phyloP scores from a whole-genome alignment of 2,797 vertebrate species.

The Pelochelys cantorii region DNA sequence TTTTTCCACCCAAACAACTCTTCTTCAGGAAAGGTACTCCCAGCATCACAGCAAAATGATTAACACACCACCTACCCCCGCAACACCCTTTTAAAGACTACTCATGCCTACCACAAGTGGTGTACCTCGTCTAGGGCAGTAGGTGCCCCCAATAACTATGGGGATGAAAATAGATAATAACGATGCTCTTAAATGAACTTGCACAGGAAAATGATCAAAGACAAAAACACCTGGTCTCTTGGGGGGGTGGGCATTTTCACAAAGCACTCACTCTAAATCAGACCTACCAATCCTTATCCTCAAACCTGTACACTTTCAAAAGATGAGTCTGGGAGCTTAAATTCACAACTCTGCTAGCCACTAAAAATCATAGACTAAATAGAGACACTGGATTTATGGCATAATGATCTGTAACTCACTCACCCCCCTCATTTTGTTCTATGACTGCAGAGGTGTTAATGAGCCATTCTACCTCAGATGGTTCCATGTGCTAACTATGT shows the following conservation, averaged over 20 bases:
- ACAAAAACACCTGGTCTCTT: neutral
- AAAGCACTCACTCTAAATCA: neutral
- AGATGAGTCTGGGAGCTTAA: neutral
- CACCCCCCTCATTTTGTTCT: neutral
- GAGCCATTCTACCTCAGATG: neutral
- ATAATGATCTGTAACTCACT: neutral
- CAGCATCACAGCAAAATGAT: neutral
- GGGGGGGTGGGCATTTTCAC: no score
- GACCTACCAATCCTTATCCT: neutral
- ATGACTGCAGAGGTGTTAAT: neutral
- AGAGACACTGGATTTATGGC: neutral
- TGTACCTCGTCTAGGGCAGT: neutral
- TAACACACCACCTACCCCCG: no score
- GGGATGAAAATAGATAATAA: neutral
- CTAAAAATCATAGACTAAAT: neutral
- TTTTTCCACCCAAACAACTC: neutral
- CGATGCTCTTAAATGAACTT: neutral
- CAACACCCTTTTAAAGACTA: neutral
- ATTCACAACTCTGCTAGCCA: neutral
- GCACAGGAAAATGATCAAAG: neutral
- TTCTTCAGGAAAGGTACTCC: neutral
- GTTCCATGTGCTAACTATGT: neutral
- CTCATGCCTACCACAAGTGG: neutral
- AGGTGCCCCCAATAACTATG: neutral
- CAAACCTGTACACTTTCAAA: neutral